Evolutionary conservation across 1,140 invertebrate genomes (phyloP).

Genomic region (Anadara kagoshimensis): DNA sequence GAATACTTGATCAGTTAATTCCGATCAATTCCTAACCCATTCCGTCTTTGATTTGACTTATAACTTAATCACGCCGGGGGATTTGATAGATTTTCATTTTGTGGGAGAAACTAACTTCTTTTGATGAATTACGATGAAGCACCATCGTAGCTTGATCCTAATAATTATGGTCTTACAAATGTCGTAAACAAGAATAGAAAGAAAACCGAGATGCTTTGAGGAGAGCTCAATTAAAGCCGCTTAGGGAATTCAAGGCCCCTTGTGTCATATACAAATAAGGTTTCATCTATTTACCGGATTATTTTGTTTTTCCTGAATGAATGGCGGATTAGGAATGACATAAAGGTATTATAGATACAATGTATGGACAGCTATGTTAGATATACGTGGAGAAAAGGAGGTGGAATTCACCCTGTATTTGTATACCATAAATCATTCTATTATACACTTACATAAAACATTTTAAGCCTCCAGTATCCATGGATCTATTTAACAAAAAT

Average conservation of each 20-base stretch:
- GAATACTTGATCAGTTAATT: slow-evolving; percentile 27
- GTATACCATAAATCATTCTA: no score
- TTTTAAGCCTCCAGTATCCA: no score
- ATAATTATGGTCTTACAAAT: slow-evolving; percentile 40
- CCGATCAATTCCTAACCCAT: slow-evolving; percentile 28
- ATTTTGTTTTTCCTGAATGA: not conserved
- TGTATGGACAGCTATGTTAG: no score
- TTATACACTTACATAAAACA: no score
- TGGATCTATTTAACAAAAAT: no score
- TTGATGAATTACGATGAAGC: slow-evolving; percentile 44
- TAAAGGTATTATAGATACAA: no score
- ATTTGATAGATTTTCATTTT: slow-evolving; percentile 41
- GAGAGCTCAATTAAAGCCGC: slow-evolving; percentile 40
- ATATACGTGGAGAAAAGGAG: no score
- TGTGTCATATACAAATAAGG: slow-evolving; percentile 47
- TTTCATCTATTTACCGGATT: slow-evolving; percentile 50
- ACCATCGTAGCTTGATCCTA: slow-evolving; percentile 32
- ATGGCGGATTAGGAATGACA: no score
- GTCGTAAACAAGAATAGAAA: slow-evolving; percentile 39
- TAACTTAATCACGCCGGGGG: slow-evolving; percentile 35
- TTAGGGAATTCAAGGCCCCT: slow-evolving; percentile 47
- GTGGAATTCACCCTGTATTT: no score
- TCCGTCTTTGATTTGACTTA: slow-evolving; percentile 33
- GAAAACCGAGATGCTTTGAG: slow-evolving; percentile 20
- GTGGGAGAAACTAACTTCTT: slow-evolving; percentile 36